These are phyloP conservation scores for Luscinia megarhynchos DNA, from an alignment of 2,797 vertebrate genomes.

Conservation along the genomic window DNA sequence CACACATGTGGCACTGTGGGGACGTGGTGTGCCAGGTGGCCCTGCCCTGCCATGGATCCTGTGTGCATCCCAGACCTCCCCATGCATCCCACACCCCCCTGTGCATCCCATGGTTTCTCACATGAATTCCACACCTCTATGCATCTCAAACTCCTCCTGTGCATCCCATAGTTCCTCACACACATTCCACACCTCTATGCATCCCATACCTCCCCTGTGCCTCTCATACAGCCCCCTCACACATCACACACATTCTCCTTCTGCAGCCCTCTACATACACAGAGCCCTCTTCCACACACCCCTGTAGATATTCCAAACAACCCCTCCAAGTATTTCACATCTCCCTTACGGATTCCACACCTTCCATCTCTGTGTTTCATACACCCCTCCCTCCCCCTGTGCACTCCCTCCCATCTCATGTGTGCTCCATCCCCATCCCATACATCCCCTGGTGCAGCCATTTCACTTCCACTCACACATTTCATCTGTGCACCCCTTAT, in stretches of 20 bases:
- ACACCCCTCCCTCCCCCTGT: too few species aligned
- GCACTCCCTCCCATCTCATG: too few species aligned
- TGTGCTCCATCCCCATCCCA: neutral
- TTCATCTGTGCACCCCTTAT: neutral
- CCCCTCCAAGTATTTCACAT: too few species aligned
- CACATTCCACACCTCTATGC: neutral
- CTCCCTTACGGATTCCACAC: neutral
- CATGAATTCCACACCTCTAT: neutral
- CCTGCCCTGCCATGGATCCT: neutral
- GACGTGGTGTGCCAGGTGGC: neutral
- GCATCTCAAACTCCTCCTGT: neutral
- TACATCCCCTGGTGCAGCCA: neutral
- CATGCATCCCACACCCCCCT: neutral
- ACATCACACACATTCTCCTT: rapidly evolving
- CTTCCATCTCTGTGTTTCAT: neutral
- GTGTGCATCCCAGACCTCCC: neutral
- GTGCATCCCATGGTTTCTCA: neutral
- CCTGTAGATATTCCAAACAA: rapidly evolving
- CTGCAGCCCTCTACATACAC: neutral
- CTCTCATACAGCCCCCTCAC: rapidly evolving
- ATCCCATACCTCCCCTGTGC: too few species aligned
- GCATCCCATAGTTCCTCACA: neutral
- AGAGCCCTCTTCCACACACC: neutral
- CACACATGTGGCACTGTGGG: neutral
- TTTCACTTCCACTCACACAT: rapidly evolving